Evolutionary conservation across 2,888 invertebrate species (phyloP), one percentile per base, ranked within the genome.

Genomic region (Amphipyra tragopoginis): DNA sequence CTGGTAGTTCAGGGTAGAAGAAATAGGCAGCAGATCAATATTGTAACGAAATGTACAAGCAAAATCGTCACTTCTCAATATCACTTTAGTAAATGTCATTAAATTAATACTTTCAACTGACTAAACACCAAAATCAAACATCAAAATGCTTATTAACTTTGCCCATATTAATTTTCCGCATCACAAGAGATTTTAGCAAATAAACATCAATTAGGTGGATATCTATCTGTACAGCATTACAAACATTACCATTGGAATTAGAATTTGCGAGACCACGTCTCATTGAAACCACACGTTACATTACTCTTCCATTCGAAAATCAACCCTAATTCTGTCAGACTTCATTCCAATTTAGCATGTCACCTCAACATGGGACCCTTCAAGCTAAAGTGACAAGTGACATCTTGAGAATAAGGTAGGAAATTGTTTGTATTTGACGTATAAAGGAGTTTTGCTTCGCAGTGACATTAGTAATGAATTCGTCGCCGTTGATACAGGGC

Each of bases 391-490:
- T 65, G 29, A 62, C 36, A 49, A 43, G 5, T 72, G 14, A 26
- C 0, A 0, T 61, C 55, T 71, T 60, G 36, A 65, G 49, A 61
- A 72, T 80, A 80, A 65, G 63, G 68, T 49, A 49, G 50, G 39
- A 56, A 63, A 44, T 75, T 61, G 63, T 64, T 11, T 72, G 65
- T 47, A 54, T 69, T 52, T 60, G 43, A 61, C 29, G 26, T 43
- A 64, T 70, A 62, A 63, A 67, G 74, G 65, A 62, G 66, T 67
- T 75, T 67, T 40, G 64, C 60, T 80, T 76, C 69, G 68, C 61
- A 72, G 65, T 71, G 77, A 78, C 72, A 77, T 79, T 83, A 74
- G 79, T 80, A 82, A 80, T 83, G 81, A 81, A 83, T 83, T 79
- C 79, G 68, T 76, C 59, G 61, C 36, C 61, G 56, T 59, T 60